These are phyloP conservation scores for Calypte anna DNA, from an alignment of 2,113 vertebrate species.

Conservation along the genomic window DNA sequence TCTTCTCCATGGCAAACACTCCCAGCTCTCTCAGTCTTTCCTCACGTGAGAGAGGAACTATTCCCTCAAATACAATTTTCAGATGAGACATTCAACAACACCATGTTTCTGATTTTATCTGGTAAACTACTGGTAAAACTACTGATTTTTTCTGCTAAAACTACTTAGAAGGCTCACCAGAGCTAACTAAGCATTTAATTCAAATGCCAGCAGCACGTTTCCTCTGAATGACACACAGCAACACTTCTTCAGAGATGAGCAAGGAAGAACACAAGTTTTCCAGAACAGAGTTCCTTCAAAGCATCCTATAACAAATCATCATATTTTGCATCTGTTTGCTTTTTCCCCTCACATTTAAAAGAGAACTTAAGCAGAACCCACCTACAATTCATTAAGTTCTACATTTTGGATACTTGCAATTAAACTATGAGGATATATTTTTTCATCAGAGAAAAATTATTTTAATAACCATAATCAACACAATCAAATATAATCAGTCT, in stretches of 20 bases:
- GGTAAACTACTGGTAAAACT: neutral
- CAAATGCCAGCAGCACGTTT: neutral
- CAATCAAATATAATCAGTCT: constrained; percentile 72
- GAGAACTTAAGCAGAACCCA: neutral
- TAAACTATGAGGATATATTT: constrained; percentile 31
- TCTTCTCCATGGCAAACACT: neutral
- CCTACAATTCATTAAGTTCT: constrained; percentile 18
- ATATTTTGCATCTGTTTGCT: neutral
- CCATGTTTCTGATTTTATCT: neutral
- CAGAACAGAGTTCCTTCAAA: neutral
- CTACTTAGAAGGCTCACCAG: neutral
- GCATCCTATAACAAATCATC: neutral
- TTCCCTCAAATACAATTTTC: neutral
- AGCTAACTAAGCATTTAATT: neutral
- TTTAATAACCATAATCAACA: constrained; percentile 74
- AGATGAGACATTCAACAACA: neutral
- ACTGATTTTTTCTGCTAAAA: neutral
- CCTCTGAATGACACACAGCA: neutral
- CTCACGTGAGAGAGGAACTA: neutral
- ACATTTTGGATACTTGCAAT: constrained; percentile 57
- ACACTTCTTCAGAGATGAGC: neutral
- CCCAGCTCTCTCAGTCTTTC: neutral
- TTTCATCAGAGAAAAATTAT: constrained; percentile 69
- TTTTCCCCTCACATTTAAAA: neutral
- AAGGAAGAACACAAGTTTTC: neutral